A percentile compares a stretch with the other conserved stretches of the same genome.
Conservation (phyloP, 2,797 vertebrate species). For the Graptemys geographica region DNA sequence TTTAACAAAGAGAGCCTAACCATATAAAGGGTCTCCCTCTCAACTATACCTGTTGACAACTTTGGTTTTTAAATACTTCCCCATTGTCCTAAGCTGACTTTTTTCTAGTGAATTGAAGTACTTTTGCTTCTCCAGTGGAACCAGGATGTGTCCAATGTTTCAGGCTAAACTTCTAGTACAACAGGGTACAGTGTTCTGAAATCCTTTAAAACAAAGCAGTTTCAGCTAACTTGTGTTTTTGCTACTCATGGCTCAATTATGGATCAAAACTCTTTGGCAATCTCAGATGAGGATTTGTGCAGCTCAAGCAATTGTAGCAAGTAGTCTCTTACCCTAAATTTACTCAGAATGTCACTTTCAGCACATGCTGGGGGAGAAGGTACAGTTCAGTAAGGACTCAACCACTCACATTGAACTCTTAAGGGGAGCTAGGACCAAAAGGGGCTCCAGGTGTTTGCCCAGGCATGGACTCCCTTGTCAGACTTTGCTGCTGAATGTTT, state of each 20-base stretch:
- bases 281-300: background rate
- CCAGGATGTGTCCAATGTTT: background rate
- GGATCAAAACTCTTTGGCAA: background rate
- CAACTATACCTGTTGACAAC: background rate
- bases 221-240: background rate
- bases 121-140: background rate
- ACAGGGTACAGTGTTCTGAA: background rate
- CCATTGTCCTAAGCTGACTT: background rate
- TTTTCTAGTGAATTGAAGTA: background rate
- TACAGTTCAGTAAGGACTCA: rapidly evolving
- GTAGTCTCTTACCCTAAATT: background rate
- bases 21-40: rapidly evolving
- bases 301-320: background rate
- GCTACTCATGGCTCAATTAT: background rate
- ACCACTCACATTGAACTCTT: background rate
- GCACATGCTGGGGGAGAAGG: background rate
- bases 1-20: background rate
- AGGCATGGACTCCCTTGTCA: rapidly evolving
- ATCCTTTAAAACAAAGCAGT: background rate
- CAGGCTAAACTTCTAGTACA: background rate
- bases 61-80: background rate
- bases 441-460: background rate
- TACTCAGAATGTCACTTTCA: background rate
- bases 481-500: background rate
- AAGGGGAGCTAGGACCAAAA: background rate